Evolutionary conservation across 2,113 vertebrate species (phyloP), one percentile per base, ranked within the genome.

Genomic region (Carlito syrichta): DNA sequence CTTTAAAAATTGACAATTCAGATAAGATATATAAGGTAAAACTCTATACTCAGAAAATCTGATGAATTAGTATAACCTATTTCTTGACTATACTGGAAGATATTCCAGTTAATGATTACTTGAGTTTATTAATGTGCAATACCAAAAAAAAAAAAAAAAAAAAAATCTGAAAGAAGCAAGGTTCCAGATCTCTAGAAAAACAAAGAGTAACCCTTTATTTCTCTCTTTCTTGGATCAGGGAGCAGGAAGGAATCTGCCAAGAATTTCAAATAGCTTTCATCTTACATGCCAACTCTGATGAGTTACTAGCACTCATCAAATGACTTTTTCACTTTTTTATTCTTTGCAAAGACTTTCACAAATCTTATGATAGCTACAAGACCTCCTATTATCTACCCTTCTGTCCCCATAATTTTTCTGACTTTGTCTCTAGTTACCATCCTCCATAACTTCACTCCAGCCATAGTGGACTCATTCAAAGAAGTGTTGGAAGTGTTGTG

Each of bases 61-160:
- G 66, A 77, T 79, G 77, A 73, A 73, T 54, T 63, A 87, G 27
- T 38, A 68, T 25, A 74, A 58, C 11, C 4, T 84, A 50, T 81
- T 95, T 89, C 54, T 95, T 93, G 50, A 71, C 66, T 63, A 94
- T 68, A 88, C 5, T 68, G 32, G 30, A 93, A 96, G 76, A 87
- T 0, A 78, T 30, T 56, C 50, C 30, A 86, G 74, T 76, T 93
- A 96, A 27, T 92, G 79, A 95, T 2, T n/a, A 76, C 11, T 50
- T 77, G 38, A 62, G 27, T 68, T 95, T 82, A 54, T 54, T 90
- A 77, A 66, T 63, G 20, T 77, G 93, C 84, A 88, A 94, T 60
- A 79, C 1, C 23, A 58, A 84, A 38, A 50, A 23, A 23, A 6
- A 58, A n/a, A 58, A 58, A 58, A 58, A 23, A 23, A 19, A 58